Conservation (phyloP, 2,113 vertebrate species). For the Odobenus rosmarus region DNA sequence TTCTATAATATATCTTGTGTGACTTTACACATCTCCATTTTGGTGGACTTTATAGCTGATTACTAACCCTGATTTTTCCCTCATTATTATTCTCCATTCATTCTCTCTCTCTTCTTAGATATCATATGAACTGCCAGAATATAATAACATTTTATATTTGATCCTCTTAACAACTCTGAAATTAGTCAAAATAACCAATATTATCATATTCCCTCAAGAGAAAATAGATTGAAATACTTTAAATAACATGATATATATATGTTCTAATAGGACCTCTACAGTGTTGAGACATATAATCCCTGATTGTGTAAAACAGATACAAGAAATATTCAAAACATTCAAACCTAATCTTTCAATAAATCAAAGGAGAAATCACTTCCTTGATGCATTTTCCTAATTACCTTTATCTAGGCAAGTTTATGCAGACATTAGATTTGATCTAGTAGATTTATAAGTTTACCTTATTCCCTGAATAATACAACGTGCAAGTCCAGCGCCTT, state of each 20-base stretch:
- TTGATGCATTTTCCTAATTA: not conserved
- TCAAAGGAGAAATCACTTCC: not conserved
- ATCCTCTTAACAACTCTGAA: not conserved
- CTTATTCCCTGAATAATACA: not conserved
- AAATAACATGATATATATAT: not conserved
- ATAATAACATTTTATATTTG: not conserved
- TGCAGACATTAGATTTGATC: not conserved
- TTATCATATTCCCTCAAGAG: not conserved
- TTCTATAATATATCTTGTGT: not conserved
- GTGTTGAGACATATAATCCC: not conserved
- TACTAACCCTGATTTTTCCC: not conserved
- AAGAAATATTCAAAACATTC: not conserved
- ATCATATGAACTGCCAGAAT: not conserved
- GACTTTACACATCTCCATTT: not conserved
- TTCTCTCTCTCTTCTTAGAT: not conserved
- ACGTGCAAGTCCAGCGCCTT: not conserved
- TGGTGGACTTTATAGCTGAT: not conserved
- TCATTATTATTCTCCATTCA: not conserved
- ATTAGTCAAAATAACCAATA: not conserved
- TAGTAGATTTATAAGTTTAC: not conserved
- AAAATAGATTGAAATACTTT: conserved; percentile 3
- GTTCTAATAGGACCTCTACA: not conserved
- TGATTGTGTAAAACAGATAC: not conserved
- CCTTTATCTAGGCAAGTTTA: not conserved
- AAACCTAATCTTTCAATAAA: not conserved